phyloP scores from a whole-genome alignment of 2,888 invertebrate species.

The Stenolophus ochropezus region DNA sequence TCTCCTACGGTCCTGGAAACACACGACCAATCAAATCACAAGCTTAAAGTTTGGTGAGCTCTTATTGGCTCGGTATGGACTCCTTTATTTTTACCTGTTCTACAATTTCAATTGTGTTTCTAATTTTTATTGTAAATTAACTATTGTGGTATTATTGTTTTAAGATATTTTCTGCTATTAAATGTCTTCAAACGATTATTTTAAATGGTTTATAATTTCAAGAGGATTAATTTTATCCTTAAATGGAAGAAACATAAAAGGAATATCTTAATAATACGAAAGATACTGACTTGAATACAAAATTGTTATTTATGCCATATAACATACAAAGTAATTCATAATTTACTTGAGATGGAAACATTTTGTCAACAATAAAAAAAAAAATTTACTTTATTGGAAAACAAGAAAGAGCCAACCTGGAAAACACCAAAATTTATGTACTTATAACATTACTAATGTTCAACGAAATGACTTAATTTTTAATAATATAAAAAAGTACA shows the following conservation, averaged over 20 bases:
- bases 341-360: not conserved
- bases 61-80: constrained; percentile 48
- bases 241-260: not conserved
- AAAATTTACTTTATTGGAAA: too few relatives aligned
- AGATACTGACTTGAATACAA: not conserved
- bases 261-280: constrained; percentile 9
- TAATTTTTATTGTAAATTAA: constrained; percentile 36
- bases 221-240: not conserved
- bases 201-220: constrained; percentile 36
- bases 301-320: not conserved
- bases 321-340: not conserved
- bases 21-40: constrained; percentile 29
- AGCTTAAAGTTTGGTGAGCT: not conserved
- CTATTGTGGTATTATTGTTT: constrained; percentile 41
- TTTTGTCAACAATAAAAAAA: too few relatives aligned
- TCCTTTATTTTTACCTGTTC: constrained; percentile 56
- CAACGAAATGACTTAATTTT: too few relatives aligned
- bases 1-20: not conserved
- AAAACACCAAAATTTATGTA: too few relatives aligned
- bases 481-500: too few relatives aligned
- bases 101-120: constrained; percentile 42
- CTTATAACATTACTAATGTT: too few relatives aligned
- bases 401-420: too few relatives aligned
- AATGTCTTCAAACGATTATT: constrained; percentile 1
- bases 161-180: constrained; percentile 44